Evolutionary conservation across 2,888 invertebrate species (phyloP).

Genomic region (Melitaea athalia): DNA sequence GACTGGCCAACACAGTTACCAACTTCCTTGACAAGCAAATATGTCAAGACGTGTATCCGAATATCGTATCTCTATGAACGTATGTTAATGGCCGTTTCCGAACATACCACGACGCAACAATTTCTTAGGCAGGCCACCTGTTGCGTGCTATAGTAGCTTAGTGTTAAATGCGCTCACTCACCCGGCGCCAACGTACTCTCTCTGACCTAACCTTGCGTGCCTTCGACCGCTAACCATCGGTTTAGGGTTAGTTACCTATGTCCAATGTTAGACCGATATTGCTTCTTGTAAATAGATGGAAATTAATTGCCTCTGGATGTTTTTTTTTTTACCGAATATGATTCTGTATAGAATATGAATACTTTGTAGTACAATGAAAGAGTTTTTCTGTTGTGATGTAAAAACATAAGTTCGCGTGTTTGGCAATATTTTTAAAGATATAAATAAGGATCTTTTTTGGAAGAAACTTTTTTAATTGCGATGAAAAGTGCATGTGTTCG

Average conservation of each 20-base stretch:
- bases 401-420: no score
- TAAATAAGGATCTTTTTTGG: no score
- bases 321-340: not conserved
- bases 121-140: constrained; percentile 41
- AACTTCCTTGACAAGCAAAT: not conserved
- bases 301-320: not conserved
- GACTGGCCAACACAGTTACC: not conserved
- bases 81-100: constrained; percentile 10
- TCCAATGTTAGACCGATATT: not conserved
- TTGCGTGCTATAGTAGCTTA: constrained; percentile 34
- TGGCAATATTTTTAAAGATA: no score
- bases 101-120: constrained; percentile 26
- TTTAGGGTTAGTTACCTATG: constrained; percentile 20
- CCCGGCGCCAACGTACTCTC: constrained; percentile 45
- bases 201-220: constrained; percentile 45
- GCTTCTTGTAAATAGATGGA: constrained; percentile 7
- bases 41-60: constrained; percentile 6
- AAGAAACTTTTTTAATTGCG: no score
- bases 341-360: not conserved
- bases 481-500: no score
- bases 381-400: not conserved
- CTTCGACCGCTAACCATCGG: constrained; percentile 29
- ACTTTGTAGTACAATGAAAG: not conserved
- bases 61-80: constrained; percentile 3
- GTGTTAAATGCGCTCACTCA: constrained; percentile 36